Evolutionary conservation across 2,113 vertebrate species (phyloP), one percentile per base, ranked within the genome.

Genomic region (Festucalex cinctus): DNA sequence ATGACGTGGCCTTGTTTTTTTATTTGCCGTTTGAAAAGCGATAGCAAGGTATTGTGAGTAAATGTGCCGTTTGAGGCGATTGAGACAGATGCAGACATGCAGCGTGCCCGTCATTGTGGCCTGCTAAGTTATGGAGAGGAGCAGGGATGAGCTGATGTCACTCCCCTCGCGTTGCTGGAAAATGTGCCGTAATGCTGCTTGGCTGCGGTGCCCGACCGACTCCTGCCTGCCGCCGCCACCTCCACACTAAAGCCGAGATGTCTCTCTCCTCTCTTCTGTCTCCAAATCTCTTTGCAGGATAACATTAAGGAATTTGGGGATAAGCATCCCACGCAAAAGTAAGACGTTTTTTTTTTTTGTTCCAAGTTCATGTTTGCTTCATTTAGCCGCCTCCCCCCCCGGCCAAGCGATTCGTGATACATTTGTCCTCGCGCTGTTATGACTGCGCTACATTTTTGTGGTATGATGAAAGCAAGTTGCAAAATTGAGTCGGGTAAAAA

Each of bases 301-400:
- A 95, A 95, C 90, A 96, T 96, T 85, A 96, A 97, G 90, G 95
- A 96, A 89, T 95, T 97, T 70, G 94, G 94, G 90, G 95, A 96
- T 85, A 94, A 95, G 82, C 94, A 96, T 88, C 94, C 95, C 83
- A 91, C 91, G 61, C 94, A 96, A 89, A 95, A 94, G 95, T 97
- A 93, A 95, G 95, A 82, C 68, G 68, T 79, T 82, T 88, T 83
- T 22, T 48, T 32, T 89, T 81, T 22, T 65, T 20, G 8, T 61
- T 17, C 39, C 22, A 19, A 83, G 58, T 66, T 83, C 77, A 85
- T 85, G 73, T 81, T 88, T 86, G 79, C 80, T 86, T 80, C 85
- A 73, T 86, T 89, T 79, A 75, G 68, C 78, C 66, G 77, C 78
- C 69, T 70, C 78, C 66, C 76, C 78, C 69, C 69, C 66, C 51